Conservation (phyloP, 2,797 vertebrate genomes). For the Girardinus metallicus region DNA sequence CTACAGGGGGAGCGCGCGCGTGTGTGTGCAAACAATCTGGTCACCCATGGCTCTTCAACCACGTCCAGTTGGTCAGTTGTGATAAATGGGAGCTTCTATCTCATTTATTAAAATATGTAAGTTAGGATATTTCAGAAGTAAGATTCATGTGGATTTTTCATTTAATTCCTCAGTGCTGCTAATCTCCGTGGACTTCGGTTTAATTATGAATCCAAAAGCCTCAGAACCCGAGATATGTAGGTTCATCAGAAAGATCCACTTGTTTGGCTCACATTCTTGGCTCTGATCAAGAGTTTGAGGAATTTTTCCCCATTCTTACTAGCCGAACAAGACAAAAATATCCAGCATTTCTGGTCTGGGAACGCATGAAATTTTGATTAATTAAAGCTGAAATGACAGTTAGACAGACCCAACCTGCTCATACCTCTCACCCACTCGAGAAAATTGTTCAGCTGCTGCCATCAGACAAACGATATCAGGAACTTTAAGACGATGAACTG, state of each 20-base stretch:
- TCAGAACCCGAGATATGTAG: conserved; percentile 14
- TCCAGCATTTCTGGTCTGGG: too few species aligned
- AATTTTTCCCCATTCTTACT: too few species aligned
- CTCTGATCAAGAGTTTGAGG: too few species aligned
- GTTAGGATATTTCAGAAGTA: conserved; percentile 28
- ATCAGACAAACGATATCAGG: neutral
- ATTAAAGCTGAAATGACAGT: neutral
- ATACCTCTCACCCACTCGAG: too few species aligned
- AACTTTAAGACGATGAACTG: neutral
- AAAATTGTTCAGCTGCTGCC: too few species aligned
- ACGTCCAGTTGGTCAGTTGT: conserved; percentile 79
- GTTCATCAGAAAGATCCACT: conserved; percentile 18
- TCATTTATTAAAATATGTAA: conserved; percentile 51
- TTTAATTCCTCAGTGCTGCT: conserved; percentile 13
- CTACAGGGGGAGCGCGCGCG: conserved; percentile 41
- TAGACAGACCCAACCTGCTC: too few species aligned
- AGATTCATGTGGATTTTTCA: conserved; percentile 11
- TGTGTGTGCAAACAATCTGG: conserved; percentile 63
- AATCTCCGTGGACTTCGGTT: conserved; percentile 10
- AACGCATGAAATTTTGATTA: too few species aligned
- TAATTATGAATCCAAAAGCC: conserved; percentile 5
- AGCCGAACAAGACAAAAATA: neutral
- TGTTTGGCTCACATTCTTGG: too few species aligned
- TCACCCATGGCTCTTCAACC: conserved; percentile 74
- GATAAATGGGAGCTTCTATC: conserved; percentile 75